phyloP scores from a whole-genome alignment of 35 echinoderm and acorn worm genomes.

The Lytechinus variegatus region DNA sequence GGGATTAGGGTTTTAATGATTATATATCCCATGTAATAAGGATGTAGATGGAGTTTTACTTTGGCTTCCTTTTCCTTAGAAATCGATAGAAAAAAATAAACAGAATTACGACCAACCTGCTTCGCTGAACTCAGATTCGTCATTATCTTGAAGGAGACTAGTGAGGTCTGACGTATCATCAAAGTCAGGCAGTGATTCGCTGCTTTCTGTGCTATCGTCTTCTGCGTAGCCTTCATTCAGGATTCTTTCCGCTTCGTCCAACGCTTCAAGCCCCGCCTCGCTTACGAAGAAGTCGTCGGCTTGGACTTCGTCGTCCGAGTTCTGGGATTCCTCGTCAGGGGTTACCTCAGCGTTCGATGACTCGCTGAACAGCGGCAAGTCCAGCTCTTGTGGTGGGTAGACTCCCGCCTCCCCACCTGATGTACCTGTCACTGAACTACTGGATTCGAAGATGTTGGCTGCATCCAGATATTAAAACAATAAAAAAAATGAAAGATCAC shows the following conservation, averaged over 20 bases:
- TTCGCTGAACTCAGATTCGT: not conserved
- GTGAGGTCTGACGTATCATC: conserved; percentile 34
- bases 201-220: not conserved
- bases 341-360: not conserved
- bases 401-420: not conserved
- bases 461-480: not conserved
- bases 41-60: too few species aligned
- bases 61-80: too few species aligned
- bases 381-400: conserved; percentile 5
- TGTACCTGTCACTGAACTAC: not conserved
- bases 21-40: too few species aligned
- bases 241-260: conserved; percentile 31
- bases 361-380: not conserved
- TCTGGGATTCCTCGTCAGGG: not conserved
- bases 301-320: not conserved
- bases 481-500: not conserved
- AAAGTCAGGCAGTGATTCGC: conserved; percentile 39
- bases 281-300: conserved; percentile 24
- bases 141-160: not conserved
- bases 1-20: too few species aligned
- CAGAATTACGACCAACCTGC: not conserved
- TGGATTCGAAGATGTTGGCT: conserved; percentile 12
- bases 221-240: not conserved
- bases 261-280: conserved; percentile 8
- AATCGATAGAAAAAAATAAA: too few species aligned